Percentiles rank a stretch among this genome's conserved stretches.
These are phyloP conservation scores for Amazonetta brasiliensis DNA, from an alignment of 2,797 vertebrate genomes.

Conservation along the genomic window DNA sequence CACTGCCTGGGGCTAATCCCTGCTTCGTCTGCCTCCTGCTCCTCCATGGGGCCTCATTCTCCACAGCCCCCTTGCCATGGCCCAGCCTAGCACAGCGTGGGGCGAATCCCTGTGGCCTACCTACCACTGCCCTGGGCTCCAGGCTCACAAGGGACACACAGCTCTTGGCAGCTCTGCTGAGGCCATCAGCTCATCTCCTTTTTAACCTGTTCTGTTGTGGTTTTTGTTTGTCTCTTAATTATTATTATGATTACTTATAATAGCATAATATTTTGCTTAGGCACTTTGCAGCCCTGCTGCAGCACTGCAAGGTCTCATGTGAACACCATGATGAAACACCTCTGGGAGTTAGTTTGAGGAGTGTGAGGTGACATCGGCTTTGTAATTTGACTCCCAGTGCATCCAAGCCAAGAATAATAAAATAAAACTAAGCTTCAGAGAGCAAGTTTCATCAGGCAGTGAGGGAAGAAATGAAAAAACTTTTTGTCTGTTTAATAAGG, in stretches of 20 bases:
- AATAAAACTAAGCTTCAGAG: neutral
- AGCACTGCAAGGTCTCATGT: neutral
- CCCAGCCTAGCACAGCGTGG: too few relatives aligned
- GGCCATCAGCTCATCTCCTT: neutral
- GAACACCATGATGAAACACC: neutral
- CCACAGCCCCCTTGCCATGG: rapidly evolving
- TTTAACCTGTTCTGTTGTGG: neutral
- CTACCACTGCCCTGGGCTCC: neutral
- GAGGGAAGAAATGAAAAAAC: neutral
- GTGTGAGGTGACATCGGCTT: neutral
- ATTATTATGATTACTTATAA: neutral
- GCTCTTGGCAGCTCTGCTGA: neutral
- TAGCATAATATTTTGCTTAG: neutral
- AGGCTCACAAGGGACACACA: rapidly evolving
- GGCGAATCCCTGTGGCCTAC: too few relatives aligned
- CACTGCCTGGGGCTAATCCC: neutral
- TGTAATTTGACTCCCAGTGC: conserved; percentile 25
- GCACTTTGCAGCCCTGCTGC: neutral
- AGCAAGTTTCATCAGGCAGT: neutral
- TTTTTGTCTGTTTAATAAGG: neutral
- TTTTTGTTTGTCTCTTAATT: neutral
- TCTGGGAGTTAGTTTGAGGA: neutral
- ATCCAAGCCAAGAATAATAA: neutral
- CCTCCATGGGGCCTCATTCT: neutral
- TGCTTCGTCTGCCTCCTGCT: neutral